Evolutionary conservation across 2,797 vertebrate genomes (phyloP), one percentile per base, ranked within the genome.

Genomic region (Nannoperca obscura): DNA sequence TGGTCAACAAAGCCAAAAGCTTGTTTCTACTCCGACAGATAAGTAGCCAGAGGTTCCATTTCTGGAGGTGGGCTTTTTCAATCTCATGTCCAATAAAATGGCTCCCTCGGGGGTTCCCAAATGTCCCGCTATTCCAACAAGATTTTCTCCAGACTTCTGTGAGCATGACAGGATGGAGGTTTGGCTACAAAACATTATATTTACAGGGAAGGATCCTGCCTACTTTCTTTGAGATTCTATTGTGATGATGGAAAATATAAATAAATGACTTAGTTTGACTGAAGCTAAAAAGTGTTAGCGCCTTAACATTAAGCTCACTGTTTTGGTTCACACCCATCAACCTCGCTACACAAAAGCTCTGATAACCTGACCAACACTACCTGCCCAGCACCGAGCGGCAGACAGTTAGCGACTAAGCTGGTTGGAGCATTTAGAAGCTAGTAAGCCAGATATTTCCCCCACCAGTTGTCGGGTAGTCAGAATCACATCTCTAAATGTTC

Each of bases 41-140:
- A 42, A 19, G 1, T 15, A 40, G 27, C 42, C 24, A 66, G 10
- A 65, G 10, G 27, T 59, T 49, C 6, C 4, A 2, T 54, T 63
- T 58, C 36, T 46, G 2, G 13, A 34, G 58, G 12, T 22, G 30
- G 3, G 20, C 40, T 19, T 76, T 65, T 57, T 46, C 22, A 58
- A 27, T 58, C 15, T 40, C 38, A 38, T 32, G 42, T 47, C n/a
- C 53, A 50, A 80, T 80, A 3, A 53, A 78, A 74, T 54, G 30
- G 38, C 40, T 59, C 46, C 52, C 24, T 54, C 7, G 4, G 46
- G 24, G 24, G 49, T 59, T 49, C 15, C 17, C n/a, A 70, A 65
- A 47, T 15, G 17, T 60, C 38, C 42, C 32, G 40, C 27, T 34
- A 34, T 47, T 10, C 19, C n/a, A 42, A 27, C 52, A 69, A 19